These are phyloP conservation scores for Poeciliopsis retropinna DNA, from an alignment of 2,113 vertebrate species.

Conservation along the genomic window DNA sequence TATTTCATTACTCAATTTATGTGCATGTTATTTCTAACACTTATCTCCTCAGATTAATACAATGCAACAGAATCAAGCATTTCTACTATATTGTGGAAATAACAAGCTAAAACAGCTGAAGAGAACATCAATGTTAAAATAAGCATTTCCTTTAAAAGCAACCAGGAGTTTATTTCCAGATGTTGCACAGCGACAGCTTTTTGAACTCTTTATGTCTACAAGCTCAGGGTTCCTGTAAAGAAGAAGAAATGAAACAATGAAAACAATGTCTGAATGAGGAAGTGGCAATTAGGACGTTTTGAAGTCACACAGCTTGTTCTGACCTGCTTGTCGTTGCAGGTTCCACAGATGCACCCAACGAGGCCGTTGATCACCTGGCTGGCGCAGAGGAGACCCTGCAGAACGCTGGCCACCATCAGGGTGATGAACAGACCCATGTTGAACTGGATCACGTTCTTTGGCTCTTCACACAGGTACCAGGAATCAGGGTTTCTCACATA, in stretches of 20 bases:
- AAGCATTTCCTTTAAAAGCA: background rate
- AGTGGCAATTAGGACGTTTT: background rate
- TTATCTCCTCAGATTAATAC: background rate
- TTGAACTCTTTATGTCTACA: background rate
- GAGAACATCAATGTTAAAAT: background rate
- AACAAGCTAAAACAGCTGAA: background rate
- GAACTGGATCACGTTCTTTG: constrained; percentile 72
- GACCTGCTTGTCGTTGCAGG: constrained; percentile 60
- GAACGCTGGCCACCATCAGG: constrained; percentile 48
- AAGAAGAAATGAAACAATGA: background rate
- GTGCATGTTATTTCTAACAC: background rate
- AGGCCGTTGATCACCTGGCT: constrained; percentile 77
- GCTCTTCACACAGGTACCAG: constrained; percentile 57
- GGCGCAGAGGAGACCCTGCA: constrained; percentile 72
- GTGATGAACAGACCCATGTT: constrained; percentile 74
- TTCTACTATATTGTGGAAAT: background rate
- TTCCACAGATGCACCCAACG: constrained; percentile 76
- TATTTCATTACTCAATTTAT: background rate
- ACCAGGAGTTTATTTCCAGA: background rate
- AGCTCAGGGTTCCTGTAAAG: constrained; percentile 23
- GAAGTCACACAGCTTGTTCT: background rate
- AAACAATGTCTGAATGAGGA: background rate
- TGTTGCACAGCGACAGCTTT: background rate
- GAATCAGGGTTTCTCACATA: constrained; percentile 31
- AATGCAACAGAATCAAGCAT: background rate